Evolutionary conservation across 2,888 invertebrate genomes (phyloP).

Genomic region (Halocaridina rubra): DNA sequence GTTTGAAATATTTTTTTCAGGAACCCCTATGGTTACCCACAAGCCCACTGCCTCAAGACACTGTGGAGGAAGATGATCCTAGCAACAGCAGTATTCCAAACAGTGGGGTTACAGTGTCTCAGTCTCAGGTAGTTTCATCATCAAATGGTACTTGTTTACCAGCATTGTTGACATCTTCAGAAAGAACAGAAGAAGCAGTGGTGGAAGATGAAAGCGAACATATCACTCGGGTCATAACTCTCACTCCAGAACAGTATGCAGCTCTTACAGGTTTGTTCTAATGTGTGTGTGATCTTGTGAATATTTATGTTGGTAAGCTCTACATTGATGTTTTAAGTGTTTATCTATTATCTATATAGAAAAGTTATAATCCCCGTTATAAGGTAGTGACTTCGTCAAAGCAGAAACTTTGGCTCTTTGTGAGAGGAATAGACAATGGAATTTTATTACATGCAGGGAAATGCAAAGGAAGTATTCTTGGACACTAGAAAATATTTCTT

Average conservation of each 20-base stretch:
- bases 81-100: background rate
- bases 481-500: no score
- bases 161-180: slow-evolving; percentile 23
- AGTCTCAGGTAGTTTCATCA: background rate
- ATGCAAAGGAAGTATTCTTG: no score
- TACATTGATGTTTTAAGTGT: no score
- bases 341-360: no score
- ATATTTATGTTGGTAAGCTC: no score
- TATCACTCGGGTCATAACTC: slow-evolving; percentile 42
- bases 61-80: background rate
- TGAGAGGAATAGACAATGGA: no score
- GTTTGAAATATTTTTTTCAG: slow-evolving; percentile 4
- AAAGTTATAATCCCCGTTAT: no score
- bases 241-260: slow-evolving; percentile 46
- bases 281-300: no score
- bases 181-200: background rate
- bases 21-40: slow-evolving; percentile 31
- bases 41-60: slow-evolving; percentile 26
- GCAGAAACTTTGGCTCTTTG: no score
- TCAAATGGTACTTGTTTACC: slow-evolving; percentile 1
- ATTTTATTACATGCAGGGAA: no score
- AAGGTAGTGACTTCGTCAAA: no score
- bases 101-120: background rate
- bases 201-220: slow-evolving; percentile 15
- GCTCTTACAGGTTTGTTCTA: slow-evolving; percentile 51